phyloP scores from a whole-genome alignment of 92 coral and sea anemone genomes.

The Paramuricea clavata region DNA sequence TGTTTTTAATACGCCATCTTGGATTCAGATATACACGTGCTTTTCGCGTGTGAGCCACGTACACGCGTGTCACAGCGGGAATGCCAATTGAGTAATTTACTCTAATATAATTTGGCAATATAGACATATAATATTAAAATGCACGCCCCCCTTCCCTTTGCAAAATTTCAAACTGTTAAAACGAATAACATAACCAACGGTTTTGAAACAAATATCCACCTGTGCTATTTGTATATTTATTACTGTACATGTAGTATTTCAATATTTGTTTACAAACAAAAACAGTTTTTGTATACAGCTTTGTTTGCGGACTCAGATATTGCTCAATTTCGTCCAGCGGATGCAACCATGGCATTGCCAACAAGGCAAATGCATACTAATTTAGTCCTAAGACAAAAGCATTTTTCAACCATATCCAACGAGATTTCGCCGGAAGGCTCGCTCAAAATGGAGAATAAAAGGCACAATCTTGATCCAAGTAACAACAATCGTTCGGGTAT shows the following conservation, averaged over 20 bases:
- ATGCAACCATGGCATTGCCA: constrained; percentile 33
- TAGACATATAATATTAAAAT: too few species aligned
- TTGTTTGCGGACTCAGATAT: constrained; percentile 18
- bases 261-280: constrained; percentile 3
- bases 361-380: not conserved
- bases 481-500: constrained; percentile 9
- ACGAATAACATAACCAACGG: too few species aligned
- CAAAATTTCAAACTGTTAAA: too few species aligned
- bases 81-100: too few species aligned
- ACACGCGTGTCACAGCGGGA: not conserved
- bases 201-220: too few species aligned
- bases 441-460: constrained; percentile 10
- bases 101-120: too few species aligned
- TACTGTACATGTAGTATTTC: too few species aligned
- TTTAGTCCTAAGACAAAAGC: constrained; percentile 19
- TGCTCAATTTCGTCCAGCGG: constrained; percentile 34
- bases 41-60: not conserved
- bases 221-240: not conserved
- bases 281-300: not conserved
- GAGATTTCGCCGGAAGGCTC: not conserved
- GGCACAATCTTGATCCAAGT: not conserved
- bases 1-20: constrained; percentile 30
- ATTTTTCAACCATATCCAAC: not conserved
- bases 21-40: not conserved
- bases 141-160: too few species aligned